Evolutionary conservation across 2,797 vertebrate species (phyloP).

Genomic region (Helostoma temminkii): DNA sequence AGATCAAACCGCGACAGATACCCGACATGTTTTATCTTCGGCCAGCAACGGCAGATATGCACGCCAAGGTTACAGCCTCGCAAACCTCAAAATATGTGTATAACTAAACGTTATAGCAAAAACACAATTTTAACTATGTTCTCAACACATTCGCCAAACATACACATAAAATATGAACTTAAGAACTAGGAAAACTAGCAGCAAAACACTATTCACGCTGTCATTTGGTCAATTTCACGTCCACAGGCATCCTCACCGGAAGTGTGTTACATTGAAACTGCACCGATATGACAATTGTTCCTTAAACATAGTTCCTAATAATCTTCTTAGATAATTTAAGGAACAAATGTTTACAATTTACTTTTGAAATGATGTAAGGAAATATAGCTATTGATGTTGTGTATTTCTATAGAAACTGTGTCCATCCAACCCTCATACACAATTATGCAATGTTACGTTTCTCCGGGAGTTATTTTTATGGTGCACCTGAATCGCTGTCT

Average conservation of each 20-base stretch:
- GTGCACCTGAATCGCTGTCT: constrained; percentile 8
- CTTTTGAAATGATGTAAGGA: not conserved
- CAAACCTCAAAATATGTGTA: not conserved
- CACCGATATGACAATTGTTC: constrained; percentile 14
- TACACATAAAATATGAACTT: fast-evolving
- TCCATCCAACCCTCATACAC: fast-evolving
- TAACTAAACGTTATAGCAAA: not conserved
- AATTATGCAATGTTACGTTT: constrained; percentile 17
- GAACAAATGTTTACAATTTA: too few species aligned
- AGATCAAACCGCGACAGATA: constrained; percentile 49
- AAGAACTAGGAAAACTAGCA: not conserved
- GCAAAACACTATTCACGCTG: not conserved
- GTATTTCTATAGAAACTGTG: not conserved
- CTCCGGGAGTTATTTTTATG: constrained; percentile 67
- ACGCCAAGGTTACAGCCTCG: constrained; percentile 71
- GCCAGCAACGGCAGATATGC: not conserved
- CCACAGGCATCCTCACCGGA: constrained; percentile 38
- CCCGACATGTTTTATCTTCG: constrained; percentile 64
- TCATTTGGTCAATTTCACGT: fast-evolving
- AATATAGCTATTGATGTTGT: not conserved
- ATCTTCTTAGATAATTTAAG: fast-evolving
- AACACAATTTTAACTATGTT: not conserved
- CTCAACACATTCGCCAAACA: fast-evolving
- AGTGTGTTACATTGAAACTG: constrained; percentile 45
- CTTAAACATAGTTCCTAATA: not conserved